Conservation (phyloP, 2,797 vertebrate species). For the Furcifer pardalis region DNA sequence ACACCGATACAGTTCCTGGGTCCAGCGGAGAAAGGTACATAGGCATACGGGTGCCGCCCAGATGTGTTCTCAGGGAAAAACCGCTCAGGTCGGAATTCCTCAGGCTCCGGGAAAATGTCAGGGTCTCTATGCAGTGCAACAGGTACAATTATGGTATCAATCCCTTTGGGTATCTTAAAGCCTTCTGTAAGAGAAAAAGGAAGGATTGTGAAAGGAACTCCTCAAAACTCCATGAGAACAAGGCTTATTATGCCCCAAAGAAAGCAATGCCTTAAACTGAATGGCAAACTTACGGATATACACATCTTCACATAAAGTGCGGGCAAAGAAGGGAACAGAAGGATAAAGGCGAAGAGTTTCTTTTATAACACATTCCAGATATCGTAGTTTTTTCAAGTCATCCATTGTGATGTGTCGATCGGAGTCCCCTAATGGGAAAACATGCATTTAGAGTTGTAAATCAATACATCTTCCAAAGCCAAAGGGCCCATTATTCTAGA, state of each 20-base stretch:
- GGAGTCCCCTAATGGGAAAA: slow-evolving; percentile 78
- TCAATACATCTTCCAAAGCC: not conserved
- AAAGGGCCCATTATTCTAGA: not conserved
- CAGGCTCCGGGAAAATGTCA: slow-evolving; percentile 85
- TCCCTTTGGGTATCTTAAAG: slow-evolving; percentile 81
- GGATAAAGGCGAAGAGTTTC: slow-evolving; percentile 91
- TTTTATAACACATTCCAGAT: slow-evolving; percentile 93
- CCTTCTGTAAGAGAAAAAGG: slow-evolving; percentile 76
- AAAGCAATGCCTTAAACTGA: not conserved
- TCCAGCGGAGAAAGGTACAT: slow-evolving; percentile 93
- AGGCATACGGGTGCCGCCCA: slow-evolving; percentile 87
- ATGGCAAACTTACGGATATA: slow-evolving; percentile 80
- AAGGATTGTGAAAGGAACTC: slow-evolving; percentile 7
- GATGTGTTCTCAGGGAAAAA: slow-evolving; percentile 85
- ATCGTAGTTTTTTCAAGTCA: slow-evolving; percentile 89
- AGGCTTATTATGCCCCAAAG: not conserved
- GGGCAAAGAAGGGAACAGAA: slow-evolving; percentile 90
- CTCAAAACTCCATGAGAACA: not conserved
- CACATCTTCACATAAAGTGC: slow-evolving; percentile 84
- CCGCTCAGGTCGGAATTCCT: slow-evolving; percentile 89
- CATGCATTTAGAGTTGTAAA: not conserved
- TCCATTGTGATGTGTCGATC: slow-evolving; percentile 80
- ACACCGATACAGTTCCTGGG: slow-evolving; percentile 94
- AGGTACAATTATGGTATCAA: slow-evolving; percentile 78
- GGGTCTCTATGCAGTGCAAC: slow-evolving; percentile 90